A percentile compares a stretch with the other conserved stretches of the same genome.
Conservation (phyloP, 1,140 invertebrate species). For the Acromyrmex heyeri region DNA sequence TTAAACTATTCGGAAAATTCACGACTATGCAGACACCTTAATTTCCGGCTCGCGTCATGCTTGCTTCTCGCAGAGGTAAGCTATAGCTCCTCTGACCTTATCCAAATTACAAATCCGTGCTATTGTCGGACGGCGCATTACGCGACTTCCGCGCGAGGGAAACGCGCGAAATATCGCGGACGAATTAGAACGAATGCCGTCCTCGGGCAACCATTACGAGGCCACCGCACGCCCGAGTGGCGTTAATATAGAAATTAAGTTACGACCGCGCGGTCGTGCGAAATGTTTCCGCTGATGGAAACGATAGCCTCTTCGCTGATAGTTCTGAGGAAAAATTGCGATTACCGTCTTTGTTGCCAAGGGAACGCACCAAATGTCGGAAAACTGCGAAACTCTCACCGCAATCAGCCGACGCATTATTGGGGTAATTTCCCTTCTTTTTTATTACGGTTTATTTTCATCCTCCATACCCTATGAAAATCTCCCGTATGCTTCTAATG, state of each 20-base stretch:
- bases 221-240: neutral
- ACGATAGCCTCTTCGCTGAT: slow-evolving; percentile 32
- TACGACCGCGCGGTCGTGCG: slow-evolving; percentile 18
- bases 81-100: neutral
- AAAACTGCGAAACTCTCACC: slow-evolving; percentile 23
- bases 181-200: slow-evolving; percentile 40
- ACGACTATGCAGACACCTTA: slow-evolving; percentile 45
- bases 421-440: neutral
- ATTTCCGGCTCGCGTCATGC: slow-evolving; percentile 31
- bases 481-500: neutral
- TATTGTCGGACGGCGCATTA: slow-evolving; percentile 28
- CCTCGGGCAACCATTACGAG: slow-evolving; percentile 17
- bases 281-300: slow-evolving; percentile 29
- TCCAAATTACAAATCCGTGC: slow-evolving; percentile 55
- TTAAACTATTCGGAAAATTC: slow-evolving; percentile 50
- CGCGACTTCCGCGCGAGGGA: slow-evolving; percentile 14
- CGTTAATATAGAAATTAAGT: slow-evolving; percentile 47
- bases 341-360: neutral
- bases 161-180: slow-evolving; percentile 20
- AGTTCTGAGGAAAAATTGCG: slow-evolving; percentile 40
- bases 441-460: slow-evolving; percentile 2
- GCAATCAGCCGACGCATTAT: slow-evolving; percentile 23
- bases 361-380: slow-evolving; percentile 18
- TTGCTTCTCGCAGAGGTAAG: slow-evolving; percentile 13
- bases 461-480: neutral